A percentile compares a stretch with the other conserved stretches of the same genome.
phyloP scores from a whole-genome alignment of 2,888 invertebrate genomes.

The Silvanus unidentatus region DNA sequence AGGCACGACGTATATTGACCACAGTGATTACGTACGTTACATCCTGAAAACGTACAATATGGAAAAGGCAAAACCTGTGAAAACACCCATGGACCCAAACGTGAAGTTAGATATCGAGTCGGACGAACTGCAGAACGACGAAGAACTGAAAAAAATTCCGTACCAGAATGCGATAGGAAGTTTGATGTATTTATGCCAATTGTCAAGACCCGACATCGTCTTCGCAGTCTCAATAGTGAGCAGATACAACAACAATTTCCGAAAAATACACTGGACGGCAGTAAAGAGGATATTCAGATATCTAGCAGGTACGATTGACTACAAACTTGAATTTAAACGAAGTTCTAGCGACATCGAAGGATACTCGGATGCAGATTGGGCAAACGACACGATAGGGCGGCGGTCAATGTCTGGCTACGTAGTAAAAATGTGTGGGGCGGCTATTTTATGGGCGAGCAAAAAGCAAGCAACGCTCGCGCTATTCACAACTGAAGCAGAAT shows the following conservation, averaged over 20 bases:
- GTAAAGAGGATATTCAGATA: not conserved
- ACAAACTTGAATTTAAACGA: not conserved
- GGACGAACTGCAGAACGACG: not conserved
- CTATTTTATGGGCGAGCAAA: not conserved
- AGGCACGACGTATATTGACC: constrained; percentile 14
- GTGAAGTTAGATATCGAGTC: not conserved
- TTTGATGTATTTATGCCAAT: constrained; percentile 1
- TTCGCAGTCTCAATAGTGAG: constrained; percentile 1
- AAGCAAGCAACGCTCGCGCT: not conserved
- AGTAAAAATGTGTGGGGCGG: not conserved
- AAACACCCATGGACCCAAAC: constrained; percentile 16
- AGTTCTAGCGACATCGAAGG: too few relatives aligned
- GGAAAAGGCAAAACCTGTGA: constrained; percentile 25
- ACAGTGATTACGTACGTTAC: constrained; percentile 25
- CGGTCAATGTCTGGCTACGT: not conserved
- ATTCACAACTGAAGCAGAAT: constrained; percentile 1
- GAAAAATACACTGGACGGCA: not conserved
- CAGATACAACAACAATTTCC: not conserved
- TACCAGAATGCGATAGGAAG: constrained; percentile 5
- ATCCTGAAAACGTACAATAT: constrained; percentile 26
- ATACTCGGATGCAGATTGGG: not conserved
- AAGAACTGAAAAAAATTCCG: constrained; percentile 4
- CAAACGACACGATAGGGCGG: not conserved
- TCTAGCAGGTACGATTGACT: not conserved
- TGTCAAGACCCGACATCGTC: constrained; percentile 5